Conservation (phyloP, 2,113 vertebrate species). For the Mola mola region DNA sequence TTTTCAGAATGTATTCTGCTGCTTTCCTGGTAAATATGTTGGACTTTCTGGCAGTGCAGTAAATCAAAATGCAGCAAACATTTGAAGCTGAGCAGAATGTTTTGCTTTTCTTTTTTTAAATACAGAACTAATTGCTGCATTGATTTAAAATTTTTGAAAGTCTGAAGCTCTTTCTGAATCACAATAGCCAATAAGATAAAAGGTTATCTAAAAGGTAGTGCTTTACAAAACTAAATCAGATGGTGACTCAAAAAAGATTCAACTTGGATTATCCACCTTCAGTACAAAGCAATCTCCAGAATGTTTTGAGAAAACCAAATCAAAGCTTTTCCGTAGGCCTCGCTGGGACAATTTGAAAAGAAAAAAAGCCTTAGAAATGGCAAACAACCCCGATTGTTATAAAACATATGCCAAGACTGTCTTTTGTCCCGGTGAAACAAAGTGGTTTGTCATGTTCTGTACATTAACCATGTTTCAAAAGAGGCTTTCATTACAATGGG, state of each 20-base stretch:
- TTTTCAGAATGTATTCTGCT: neutral
- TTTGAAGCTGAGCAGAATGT: no score
- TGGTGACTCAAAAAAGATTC: conserved; percentile 37
- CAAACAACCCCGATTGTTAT: conserved; percentile 61
- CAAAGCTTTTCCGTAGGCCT: conserved; percentile 46
- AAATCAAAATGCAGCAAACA: neutral
- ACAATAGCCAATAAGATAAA: no score
- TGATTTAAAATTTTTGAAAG: no score
- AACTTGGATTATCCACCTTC: conserved; percentile 34
- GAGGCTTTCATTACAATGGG: conserved; percentile 73
- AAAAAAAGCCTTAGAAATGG: conserved; percentile 65
- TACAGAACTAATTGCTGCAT: no score
- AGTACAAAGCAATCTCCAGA: conserved; percentile 46
- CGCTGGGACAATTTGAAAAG: conserved; percentile 59
- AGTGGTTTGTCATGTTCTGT: conserved; percentile 68
- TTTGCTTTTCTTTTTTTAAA: no score
- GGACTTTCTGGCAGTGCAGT: neutral
- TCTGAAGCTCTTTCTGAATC: no score
- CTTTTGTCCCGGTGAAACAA: conserved; percentile 76
- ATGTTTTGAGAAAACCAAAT: conserved; percentile 47
- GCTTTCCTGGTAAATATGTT: conserved; percentile 5
- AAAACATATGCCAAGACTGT: conserved; percentile 62
- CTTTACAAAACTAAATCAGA: conserved; percentile 31
- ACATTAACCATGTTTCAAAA: conserved; percentile 74
- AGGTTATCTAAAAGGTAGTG: neutral